Evolutionary conservation across 2,797 vertebrate species (phyloP), one percentile per base, ranked within the genome.

Genomic region (Epinephelus awoara): DNA sequence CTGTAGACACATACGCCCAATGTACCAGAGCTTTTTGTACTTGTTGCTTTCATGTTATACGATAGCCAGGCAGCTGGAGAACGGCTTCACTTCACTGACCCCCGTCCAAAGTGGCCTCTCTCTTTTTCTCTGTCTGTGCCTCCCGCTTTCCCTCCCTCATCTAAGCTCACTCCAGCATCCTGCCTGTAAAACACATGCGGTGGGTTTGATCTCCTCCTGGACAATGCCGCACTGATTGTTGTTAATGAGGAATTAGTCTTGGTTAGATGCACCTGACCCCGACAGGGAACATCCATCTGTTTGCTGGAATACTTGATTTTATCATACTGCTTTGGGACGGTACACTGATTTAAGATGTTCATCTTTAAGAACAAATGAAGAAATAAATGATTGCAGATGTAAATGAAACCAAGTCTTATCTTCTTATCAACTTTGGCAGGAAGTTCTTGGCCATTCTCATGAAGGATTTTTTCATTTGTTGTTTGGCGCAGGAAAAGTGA

Each of bases 21-120:
- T 62, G 64, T 55, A 74, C 50, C n/a, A 29, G 44, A 85, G 62
- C 58, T 62, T 77, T 87, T 72, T 86, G 67, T 90, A 84, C 83
- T 82, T 82, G 51, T 87, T 70, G 64, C 83, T 72, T 86, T 81
- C 56, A 79, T 91, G 87, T 88, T 85, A 85, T 80, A 75, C 9
- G 21, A 82, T 73, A 67, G 74, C 71, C 77, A 80, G 80, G 67
- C 89, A 91, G 88, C 92, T 94, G 91, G 85, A 89, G 87, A 93
- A 92, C 2, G 34, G 55, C 76, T 93, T 90, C 58, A 66, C 79
- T 84, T 87, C 72, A 64, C 42, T 82, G 78, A 88, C 75, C 77
- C 58, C 34, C 19, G 27, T 77, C 71, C 61, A 82, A 89, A 87
- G 64, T 65, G 14, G 46, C 75, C 14, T 38, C 25, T 75, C 67